Base-by-base conservation (phyloP, 2,888 invertebrate genomes). In the Ophion ellenae region DNA sequence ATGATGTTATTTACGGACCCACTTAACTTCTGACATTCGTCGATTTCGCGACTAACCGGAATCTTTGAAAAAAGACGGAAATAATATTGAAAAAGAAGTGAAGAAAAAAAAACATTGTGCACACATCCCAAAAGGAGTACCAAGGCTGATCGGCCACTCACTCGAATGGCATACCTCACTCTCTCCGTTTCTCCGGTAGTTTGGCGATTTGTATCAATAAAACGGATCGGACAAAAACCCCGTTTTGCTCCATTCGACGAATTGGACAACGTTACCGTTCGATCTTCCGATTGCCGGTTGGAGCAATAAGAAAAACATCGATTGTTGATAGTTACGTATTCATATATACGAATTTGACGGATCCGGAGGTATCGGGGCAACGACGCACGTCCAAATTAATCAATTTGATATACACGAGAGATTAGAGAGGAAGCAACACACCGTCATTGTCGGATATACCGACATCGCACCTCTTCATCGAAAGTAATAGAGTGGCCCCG, bases 401-500 rank as follows among this genome's bases (percentile, higher is more conserved):
- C 89, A 90, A 87, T 88, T 70, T 20, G 47, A 80, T 79, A 71
- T 73, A 69, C 24, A 69, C 53, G 67, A 14, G 69, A 71, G 81
- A 81, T 77, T 73, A 36, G 71, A 66, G 59, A 66, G n/a, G 32
- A 74, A 45, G 75, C 45, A 75, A 74, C 87, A 87, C 20, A 47
- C 89, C 89, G 87, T 88, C 89, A 90, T 88, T 89, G 89, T 88
- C 90, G 88, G 89, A 89, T 87, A 87, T 83, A 40, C 40, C 40
- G 40, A 88, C 90, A 90, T 90, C 90, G 88, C 85, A 71, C 71
- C 87, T 90, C 86, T 87, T 89, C 87, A 90, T 90, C 90, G 87
- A 86, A 36, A 70, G 70, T 70, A 64, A 32, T 36, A 47, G 24
- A 45, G 28, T 24, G 69, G 67, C 32, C 47, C 32, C 47, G 20